phyloP scores from a whole-genome alignment of 2,888 invertebrate species.

The Caenorhabditis angaria region DNA sequence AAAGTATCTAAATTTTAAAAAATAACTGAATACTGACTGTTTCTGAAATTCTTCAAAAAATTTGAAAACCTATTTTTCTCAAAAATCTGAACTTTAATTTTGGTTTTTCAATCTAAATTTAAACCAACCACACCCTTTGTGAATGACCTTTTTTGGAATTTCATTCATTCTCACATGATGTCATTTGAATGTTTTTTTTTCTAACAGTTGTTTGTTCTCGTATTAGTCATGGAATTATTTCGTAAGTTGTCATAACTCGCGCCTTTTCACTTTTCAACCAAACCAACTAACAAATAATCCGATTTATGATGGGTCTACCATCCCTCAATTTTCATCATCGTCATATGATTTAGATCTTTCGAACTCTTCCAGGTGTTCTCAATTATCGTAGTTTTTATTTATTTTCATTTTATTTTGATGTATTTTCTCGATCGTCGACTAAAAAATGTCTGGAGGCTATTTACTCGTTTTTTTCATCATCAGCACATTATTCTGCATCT shows the following conservation, averaged over 20 bases:
- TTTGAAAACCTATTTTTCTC: too few species aligned
- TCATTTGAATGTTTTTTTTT: not conserved
- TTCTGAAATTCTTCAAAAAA: too few species aligned
- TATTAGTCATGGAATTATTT: not conserved
- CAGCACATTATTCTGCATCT: not conserved
- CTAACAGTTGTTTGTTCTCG: not conserved
- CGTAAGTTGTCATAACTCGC: not conserved
- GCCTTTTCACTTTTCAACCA: not conserved
- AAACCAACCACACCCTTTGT: not conserved
- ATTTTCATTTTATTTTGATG: too few species aligned
- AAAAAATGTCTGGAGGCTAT: slow-evolving; percentile 1
- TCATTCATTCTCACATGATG: not conserved
- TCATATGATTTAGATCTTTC: slow-evolving; percentile 2
- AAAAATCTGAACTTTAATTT: too few species aligned
- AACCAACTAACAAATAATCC: not conserved
- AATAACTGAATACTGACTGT: too few species aligned
- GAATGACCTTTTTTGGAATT: not conserved
- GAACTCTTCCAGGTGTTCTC: not conserved
- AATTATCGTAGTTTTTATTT: too few species aligned
- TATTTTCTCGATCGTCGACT: not conserved
- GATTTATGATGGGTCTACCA: not conserved
- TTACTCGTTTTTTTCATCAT: not conserved
- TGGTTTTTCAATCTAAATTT: not conserved
- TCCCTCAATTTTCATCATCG: not conserved
- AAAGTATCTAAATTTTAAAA: too few species aligned